phyloP scores from a whole-genome alignment of 2,113 vertebrate genomes.

The Megalops atlanticus region DNA sequence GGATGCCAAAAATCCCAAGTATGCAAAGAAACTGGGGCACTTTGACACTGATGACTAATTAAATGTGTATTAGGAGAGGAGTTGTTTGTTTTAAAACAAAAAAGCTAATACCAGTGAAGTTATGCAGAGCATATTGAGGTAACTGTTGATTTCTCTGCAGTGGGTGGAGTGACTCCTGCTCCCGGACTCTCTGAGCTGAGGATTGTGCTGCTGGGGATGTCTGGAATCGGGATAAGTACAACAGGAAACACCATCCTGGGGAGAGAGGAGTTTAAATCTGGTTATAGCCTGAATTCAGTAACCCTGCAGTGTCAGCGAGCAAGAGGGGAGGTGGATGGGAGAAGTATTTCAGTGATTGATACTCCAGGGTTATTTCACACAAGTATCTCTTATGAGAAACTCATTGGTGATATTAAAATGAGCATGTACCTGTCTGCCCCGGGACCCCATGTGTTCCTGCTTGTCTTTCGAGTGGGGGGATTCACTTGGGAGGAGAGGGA shows the following conservation, averaged over 20 bases:
- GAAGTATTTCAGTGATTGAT: conserved; percentile 24
- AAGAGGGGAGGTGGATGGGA: neutral
- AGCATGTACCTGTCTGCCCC: conserved; percentile 44
- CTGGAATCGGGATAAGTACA: conserved; percentile 30
- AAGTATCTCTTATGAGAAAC: neutral
- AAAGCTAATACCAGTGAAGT: no score
- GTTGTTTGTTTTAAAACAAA: no score
- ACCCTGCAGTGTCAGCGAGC: conserved; percentile 1
- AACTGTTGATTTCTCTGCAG: no score
- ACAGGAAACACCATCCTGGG: conserved; percentile 42
- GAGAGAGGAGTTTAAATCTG: neutral
- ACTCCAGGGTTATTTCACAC: conserved; percentile 37
- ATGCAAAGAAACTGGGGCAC: no score
- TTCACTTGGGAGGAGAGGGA: conserved; percentile 22
- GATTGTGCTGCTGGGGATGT: conserved; percentile 37
- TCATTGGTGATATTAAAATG: conserved; percentile 25
- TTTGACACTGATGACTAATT: no score
- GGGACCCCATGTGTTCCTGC: conserved; percentile 45
- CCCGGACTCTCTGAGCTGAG: conserved; percentile 5
- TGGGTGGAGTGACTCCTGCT: no score
- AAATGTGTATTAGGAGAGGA: no score
- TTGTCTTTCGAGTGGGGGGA: conserved; percentile 34
- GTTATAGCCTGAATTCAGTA: neutral
- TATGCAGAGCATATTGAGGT: no score
- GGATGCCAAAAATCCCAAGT: no score